phyloP scores from a whole-genome alignment of 2,797 vertebrate species.

The Amazona finschi region DNA sequence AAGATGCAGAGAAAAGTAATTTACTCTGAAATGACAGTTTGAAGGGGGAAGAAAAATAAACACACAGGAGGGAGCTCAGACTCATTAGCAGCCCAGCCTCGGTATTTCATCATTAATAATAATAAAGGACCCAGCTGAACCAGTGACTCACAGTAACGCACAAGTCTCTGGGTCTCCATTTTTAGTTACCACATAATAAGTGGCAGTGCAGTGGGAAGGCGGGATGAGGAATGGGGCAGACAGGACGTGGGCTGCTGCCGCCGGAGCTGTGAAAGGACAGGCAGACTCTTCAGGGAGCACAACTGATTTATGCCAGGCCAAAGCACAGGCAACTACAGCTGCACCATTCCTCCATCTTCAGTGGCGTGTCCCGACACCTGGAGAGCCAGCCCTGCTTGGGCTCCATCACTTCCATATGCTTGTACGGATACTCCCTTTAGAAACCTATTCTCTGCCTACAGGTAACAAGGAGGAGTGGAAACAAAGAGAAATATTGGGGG shows the following conservation, averaged over 20 bases:
- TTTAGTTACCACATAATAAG: neutral
- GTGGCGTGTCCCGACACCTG: fast-evolving
- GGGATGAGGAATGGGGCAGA: conserved; percentile 2
- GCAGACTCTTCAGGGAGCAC: neutral
- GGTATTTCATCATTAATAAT: conserved; percentile 70
- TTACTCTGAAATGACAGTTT: conserved; percentile 70
- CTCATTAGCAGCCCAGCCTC: conserved; percentile 67
- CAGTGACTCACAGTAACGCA: neutral
- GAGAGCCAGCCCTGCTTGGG: neutral
- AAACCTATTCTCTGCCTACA: neutral
- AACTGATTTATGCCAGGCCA: neutral
- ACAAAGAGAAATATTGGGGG: neutral
- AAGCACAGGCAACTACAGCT: neutral
- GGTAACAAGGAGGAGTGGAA: neutral
- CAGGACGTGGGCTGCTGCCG: neutral
- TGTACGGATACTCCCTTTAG: neutral
- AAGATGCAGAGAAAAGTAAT: conserved; percentile 70
- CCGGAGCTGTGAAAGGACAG: neutral
- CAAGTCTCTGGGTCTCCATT: neutral
- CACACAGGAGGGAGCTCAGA: conserved; percentile 65
- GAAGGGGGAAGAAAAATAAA: conserved; percentile 71
- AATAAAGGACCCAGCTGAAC: conserved; percentile 36
- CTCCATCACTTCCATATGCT: neutral
- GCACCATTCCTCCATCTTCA: neutral
- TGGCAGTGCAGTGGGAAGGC: neutral